phyloP scores from a whole-genome alignment of 2,113 vertebrate species.

The Atractosteus spatula region DNA sequence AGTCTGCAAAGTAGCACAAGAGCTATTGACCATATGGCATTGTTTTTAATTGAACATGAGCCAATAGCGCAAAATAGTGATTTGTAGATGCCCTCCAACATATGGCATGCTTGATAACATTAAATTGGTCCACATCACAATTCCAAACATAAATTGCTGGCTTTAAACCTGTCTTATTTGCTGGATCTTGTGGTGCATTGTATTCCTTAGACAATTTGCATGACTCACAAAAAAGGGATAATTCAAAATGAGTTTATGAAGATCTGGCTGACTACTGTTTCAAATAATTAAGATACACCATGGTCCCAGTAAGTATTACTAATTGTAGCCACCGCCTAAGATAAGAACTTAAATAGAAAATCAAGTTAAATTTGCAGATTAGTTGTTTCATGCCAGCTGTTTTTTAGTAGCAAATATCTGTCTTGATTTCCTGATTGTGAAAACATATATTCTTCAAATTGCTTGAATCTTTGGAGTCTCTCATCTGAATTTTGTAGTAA shows the following conservation, averaged over 20 bases:
- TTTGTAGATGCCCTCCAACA: constrained; percentile 40
- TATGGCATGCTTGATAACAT: constrained; percentile 41
- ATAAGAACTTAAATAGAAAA: too few relatives aligned
- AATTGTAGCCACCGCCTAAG: too few relatives aligned
- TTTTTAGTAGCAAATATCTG: too few relatives aligned
- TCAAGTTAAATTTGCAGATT: too few relatives aligned
- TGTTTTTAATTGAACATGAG: constrained; percentile 27
- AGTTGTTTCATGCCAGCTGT: too few relatives aligned
- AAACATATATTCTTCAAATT: too few relatives aligned
- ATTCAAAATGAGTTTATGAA: neutral
- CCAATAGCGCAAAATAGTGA: constrained; percentile 31
- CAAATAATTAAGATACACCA: too few relatives aligned
- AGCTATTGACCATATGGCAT: constrained; percentile 40
- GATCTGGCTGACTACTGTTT: too few relatives aligned
- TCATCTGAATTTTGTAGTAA: too few relatives aligned
- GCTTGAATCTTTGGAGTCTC: too few relatives aligned
- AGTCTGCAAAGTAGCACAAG: constrained; percentile 39
- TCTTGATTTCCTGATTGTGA: too few relatives aligned
- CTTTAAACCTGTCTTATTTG: constrained; percentile 8
- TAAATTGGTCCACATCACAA: constrained; percentile 17
- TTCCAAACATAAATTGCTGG: neutral
- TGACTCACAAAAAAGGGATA: neutral
- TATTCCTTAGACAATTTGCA: neutral
- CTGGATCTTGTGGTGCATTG: neutral
- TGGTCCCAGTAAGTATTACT: too few relatives aligned